Percentiles rank a stretch among this genome's conserved stretches.
phyloP scores from a whole-genome alignment of 2,888 invertebrate species.

The Polylopha cassiicola region DNA sequence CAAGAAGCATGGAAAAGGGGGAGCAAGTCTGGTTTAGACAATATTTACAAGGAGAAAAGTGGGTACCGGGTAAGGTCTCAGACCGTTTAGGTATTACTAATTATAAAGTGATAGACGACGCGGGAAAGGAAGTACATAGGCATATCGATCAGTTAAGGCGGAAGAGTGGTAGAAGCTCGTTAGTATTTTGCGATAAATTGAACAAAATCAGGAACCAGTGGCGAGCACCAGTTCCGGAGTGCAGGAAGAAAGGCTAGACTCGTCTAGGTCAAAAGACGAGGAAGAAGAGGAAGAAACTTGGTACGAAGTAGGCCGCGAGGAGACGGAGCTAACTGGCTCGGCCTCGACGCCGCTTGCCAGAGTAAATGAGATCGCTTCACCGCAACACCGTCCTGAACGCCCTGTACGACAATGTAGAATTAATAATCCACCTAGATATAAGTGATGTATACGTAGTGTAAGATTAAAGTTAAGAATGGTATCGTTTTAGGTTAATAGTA shows the following conservation, averaged over 20 bases:
- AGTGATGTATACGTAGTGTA: no score
- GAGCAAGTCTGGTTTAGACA: not conserved
- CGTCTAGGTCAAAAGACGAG: no score
- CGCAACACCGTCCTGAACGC: not conserved
- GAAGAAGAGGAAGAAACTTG: not conserved
- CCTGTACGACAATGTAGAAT: not conserved
- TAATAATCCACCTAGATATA: not conserved
- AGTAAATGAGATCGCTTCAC: no score
- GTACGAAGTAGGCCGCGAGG: not conserved
- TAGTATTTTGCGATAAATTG: no score
- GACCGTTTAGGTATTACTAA: not conserved
- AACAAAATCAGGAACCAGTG: not conserved
- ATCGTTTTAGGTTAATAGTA: no score
- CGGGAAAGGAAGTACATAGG: not conserved
- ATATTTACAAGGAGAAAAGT: not conserved
- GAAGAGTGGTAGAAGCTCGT: not conserved
- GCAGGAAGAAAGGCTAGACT: no score
- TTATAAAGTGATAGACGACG: not conserved
- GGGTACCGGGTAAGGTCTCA: not conserved
- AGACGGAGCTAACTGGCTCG: not conserved
- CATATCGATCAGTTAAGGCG: slow-evolving; percentile 3
- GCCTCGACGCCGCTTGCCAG: not conserved
- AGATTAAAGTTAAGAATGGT: no score
- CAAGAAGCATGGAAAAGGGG: not conserved
- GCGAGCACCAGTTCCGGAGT: no score